Evolutionary conservation across 2,113 vertebrate genomes (phyloP), one percentile per base, ranked within the genome.

Genomic region (Festucalex cinctus): DNA sequence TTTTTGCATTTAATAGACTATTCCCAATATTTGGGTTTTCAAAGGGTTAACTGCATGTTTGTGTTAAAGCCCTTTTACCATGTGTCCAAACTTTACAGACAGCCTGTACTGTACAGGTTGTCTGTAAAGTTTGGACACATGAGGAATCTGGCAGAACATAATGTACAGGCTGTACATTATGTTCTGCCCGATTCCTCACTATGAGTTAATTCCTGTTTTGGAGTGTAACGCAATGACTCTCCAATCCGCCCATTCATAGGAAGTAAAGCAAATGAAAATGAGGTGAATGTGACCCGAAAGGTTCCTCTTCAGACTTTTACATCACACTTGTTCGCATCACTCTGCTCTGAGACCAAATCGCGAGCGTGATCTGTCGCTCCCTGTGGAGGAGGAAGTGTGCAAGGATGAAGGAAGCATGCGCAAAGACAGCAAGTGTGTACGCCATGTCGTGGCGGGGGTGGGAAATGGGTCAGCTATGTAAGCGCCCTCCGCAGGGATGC

Each of bases 321-420:
- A 54, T 69, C 63, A 65, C 24, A 36, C 70, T 70, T 73, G 72
- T 88, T 85, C 81, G 77, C 76, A 81, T 88, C 78, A 63, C 56
- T 74, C 84, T 37, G 43, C 66, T 63, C 81, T 36, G 20, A 86
- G 78, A 83, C 74, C 84, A 80, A 84, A 83, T 82, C 79, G 76
- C 67, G 53, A 69, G 53, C 13, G 13, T 56, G 53, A 56, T 24
- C 12, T 16, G 54, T 17, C 54, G 14, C 24, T 19, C 41, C 48
- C 63, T 46, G 44, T 35, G 49, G 65, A 66, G n/a, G 58, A 78
- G 39, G 71, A 78, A 60, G 71, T 68, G 60, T 58, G 65, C 35
- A 60, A 64, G 56, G 58, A 67, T 68, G 53, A 61, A 36, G 39
- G 7, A 9, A 66, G 16, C 24, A 28, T 20, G 39, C 39, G 19